phyloP scores from a whole-genome alignment of 2,888 invertebrate genomes.

The Rotaria macrura region DNA sequence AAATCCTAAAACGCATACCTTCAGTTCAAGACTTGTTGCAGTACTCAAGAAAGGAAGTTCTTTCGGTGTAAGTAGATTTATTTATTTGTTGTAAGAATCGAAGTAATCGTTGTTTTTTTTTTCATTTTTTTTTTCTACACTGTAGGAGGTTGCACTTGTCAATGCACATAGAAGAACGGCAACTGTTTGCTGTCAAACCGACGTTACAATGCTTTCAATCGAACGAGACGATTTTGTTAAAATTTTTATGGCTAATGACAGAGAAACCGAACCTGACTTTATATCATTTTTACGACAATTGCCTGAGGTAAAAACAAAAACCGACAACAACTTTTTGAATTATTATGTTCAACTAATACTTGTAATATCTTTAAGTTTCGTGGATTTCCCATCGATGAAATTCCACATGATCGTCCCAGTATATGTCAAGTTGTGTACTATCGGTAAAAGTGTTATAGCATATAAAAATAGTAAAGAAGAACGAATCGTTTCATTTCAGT shows the following conservation, averaged over 20 bases:
- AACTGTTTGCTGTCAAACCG: conserved; percentile 45
- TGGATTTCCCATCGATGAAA: conserved; percentile 43
- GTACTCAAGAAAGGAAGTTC: conserved; percentile 44
- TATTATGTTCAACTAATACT: conserved; percentile 39
- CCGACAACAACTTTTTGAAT: conserved; percentile 46
- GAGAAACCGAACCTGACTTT: conserved; percentile 44
- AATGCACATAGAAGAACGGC: conserved; percentile 44
- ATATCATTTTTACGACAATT: conserved; percentile 40
- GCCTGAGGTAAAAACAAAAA: conserved; percentile 39
- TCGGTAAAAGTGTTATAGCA: conserved; percentile 38
- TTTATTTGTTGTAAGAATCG: too few relatives aligned
- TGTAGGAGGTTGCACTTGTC: conserved; percentile 46
- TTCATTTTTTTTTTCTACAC: background rate
- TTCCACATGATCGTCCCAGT: conserved; percentile 44
- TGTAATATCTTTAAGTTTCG: conserved; percentile 35
- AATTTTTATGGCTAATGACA: conserved; percentile 50
- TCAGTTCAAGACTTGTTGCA: conserved; percentile 40
- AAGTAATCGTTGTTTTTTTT: background rate
- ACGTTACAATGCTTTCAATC: conserved; percentile 59
- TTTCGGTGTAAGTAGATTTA: conserved; percentile 41
- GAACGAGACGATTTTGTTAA: conserved; percentile 57
- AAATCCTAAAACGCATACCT: conserved; percentile 37
- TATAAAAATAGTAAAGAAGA: background rate
- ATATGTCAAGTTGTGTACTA: conserved; percentile 46
- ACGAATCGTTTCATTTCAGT: conserved; percentile 37